Evolutionary conservation across 2,113 vertebrate genomes (phyloP), one percentile per base, ranked within the genome.

Genomic region (Campylorhamphus procurvoides): DNA sequence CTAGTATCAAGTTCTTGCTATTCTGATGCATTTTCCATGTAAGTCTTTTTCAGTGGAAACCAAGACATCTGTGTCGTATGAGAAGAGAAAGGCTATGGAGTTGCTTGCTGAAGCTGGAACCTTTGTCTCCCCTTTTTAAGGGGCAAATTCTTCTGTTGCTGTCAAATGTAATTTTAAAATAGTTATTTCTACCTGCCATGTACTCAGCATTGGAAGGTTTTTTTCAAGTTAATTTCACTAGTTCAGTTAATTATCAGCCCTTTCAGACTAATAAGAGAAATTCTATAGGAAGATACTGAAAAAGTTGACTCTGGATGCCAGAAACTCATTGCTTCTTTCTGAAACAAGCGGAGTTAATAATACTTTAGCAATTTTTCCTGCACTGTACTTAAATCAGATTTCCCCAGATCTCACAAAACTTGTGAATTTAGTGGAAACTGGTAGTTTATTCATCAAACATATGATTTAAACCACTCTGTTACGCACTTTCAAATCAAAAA

Each of bases 371-470:
- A 64, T 79, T 95, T 96, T 96, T 93, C 80, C 75, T 89, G 67
- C 33, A 14, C 56, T 93, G n/a, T 89, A 80, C 66, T 95, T 94
- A 91, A 91, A 93, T 25, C 49, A 49, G 84, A 75, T 79, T 92
- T 96, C 93, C 76, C 72, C 10, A 14, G 56, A 80, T 77, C 74
- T 60, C 76, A 17, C 12, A 60, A 76, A 95, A 93, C 76, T 93
- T 91, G 52, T 72, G 69, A 90, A 80, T 95, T 90, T 84, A 74
- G 63, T 50, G n/a, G 50, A 75, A 83, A 77, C 50, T 93, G 50
- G 93, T 96, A 90, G 66, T 74, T 96, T 78, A 84, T 77, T 93
- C 78, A 95, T 72, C 95, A 88, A 74, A 76, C 20, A 50, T n/a
- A 47, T 55, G 52, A 83, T 86, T 95, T 89, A 87, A 97, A 91